Evolutionary conservation across 2,888 invertebrate species (phyloP).

Genomic region (Clanis bilineata): DNA sequence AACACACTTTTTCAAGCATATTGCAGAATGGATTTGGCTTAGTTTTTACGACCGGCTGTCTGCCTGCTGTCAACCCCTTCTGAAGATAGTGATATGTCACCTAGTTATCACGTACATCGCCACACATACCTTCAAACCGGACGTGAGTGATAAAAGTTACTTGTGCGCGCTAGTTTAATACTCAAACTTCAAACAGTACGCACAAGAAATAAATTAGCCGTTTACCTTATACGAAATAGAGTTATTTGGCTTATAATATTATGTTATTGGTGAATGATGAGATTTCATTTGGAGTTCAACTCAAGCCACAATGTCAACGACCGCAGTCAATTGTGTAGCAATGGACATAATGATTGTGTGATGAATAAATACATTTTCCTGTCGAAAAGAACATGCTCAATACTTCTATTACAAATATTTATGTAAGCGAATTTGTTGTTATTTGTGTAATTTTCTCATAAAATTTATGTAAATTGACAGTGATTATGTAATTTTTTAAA

Average conservation of each 20-base stretch:
- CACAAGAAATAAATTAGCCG: constrained; percentile 4
- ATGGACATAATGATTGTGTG: constrained; percentile 45
- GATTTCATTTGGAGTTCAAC: constrained; percentile 41
- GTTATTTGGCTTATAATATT: constrained; percentile 11
- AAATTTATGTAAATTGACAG: background rate
- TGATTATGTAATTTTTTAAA: background rate
- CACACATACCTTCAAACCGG: no score
- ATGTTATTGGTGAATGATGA: constrained; percentile 20
- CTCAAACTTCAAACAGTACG: no score
- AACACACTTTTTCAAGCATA: no score
- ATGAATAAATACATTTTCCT: constrained; percentile 45
- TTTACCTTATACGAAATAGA: background rate
- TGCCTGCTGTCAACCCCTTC: no score
- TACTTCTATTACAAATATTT: background rate
- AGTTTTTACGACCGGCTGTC: no score
- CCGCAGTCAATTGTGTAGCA: constrained; percentile 46
- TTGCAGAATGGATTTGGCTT: no score
- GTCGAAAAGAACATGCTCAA: constrained; percentile 19
- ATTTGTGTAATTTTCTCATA: background rate
- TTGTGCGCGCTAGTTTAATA: no score
- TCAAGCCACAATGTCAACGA: constrained; percentile 49
- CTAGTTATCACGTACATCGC: no score
- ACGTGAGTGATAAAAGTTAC: no score
- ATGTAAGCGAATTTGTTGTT: background rate
- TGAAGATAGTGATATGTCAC: no score